Base-by-base conservation (phyloP, 2,888 invertebrate species). In the Dendrolimus pini region DNA sequence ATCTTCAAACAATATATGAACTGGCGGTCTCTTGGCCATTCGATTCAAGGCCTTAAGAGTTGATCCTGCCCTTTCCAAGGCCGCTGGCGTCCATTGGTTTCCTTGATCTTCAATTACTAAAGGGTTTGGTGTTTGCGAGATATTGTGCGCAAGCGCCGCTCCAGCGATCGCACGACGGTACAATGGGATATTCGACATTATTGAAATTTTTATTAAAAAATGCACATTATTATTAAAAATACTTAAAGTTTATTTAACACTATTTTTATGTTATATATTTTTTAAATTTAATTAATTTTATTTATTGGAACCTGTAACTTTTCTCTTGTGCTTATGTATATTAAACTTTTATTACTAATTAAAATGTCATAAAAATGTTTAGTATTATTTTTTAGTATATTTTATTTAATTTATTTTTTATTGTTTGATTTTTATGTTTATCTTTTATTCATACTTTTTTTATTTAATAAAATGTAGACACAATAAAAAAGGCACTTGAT, bases 1-100 rank as follows among this genome's bases (percentile, higher is more conserved):
- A 77, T 93, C 93, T 72, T 93, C 92, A 71, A 93, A 93, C 54
- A 92, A 78, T 54, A 93, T 87, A 67, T 93, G 89, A 6, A 93
- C 91, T 0, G 92, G 92, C 7, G 93, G 92, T 62, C 92, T 78
- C 67, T 92, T 93, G 0, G 93, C 92, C 84, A 92, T 91, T 18
- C 89, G 89, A 62, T 92, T 91, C 14, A 92, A 69, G 7, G 92
- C 91, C 61, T 91, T 91, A 60, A 92, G 73, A 7, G 92, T 89
- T 0, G 88, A 87, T 30, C 91, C 87, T 54, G 91, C 89, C 62
- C 90, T 74, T 68, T 91, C 91, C 62, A 90, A 75, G 3, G 90
- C 89, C 18, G 90, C 89, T 0, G 89, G 89, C 7, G 89, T 89
- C 90, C 89, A 90, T 47, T 89, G 76, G 65, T 77, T 79, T 69